Evolutionary conservation across 1,140 invertebrate species (phyloP), one percentile per base, ranked within the genome.

Genomic region (Drosophila ficusphila): DNA sequence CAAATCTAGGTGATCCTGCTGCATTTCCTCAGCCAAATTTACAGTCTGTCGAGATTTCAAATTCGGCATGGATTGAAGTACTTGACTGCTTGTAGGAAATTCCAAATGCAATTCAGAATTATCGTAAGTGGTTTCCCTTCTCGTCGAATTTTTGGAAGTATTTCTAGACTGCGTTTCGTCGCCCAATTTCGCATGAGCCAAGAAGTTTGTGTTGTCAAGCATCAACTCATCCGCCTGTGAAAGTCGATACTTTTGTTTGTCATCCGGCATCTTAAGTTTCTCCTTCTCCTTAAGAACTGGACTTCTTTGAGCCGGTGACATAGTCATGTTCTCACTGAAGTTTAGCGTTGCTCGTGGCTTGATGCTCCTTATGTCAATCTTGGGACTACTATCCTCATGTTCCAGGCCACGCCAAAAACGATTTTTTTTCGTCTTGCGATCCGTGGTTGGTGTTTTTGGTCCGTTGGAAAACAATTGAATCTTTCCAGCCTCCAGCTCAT

Each of bases 211-310:
- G 39, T 86, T 82, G 14, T 86, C 52, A 9, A 86, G 69, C 73
- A 86, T 77, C 4, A 69, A n/a, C 21, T 86, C 81, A 49, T 86
- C 81, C 3, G 81, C 81, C 31, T 88, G 82, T 0, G 81, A 86
- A 9, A 70, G 33, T 3, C 83, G 64, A 70, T 88, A 88, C 18
- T 67, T 86, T 0, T 8, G 39, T 18, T 70, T 49, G 8, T 42
- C 21, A 2, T 65, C 18, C 8, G 11, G 3, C 21, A 41, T 23
- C 25, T 36, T 23, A 1, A 29, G n/a, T 8, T 47, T 52, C 9
- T 42, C 44, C 1, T 52, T 42, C 7, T 49, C 8, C 1, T 57
- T 53, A 4, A 1, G 16, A 33, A 27, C 7, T 6, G 34, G n/a
- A 2, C 27, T 6, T 5, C 25, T 16, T 14, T 48, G 25, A 18